Base-by-base conservation (phyloP, 2,888 invertebrate genomes). In the Erebia aethiops region DNA sequence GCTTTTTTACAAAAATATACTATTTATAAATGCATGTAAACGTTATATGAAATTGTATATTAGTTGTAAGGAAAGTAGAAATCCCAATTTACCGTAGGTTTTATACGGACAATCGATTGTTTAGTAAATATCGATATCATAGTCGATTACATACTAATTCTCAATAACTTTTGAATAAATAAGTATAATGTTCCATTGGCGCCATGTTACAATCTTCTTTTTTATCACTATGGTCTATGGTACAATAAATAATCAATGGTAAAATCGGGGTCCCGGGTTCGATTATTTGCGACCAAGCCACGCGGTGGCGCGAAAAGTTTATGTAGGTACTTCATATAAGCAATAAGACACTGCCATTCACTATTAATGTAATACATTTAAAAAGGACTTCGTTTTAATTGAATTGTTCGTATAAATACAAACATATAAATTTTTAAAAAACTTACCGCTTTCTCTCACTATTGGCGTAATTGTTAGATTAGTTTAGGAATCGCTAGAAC, bases 401-500 rank as follows among this genome's bases (percentile, higher is more conserved):
- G 43, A 57, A 21, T 66, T 67, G 67, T 67, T 67, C 67, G 67
- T 67, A 67, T 67, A 67, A 58, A 67, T 14, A 10, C 21, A 56
- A 18, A 13, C 43, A 26, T 57, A n/a, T 0, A 67, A 67, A 58
- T 26, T 71, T 63, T 13, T 77, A 75, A 68, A 76, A 81, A 79
- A 80, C 79, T 79, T 77, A 79, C 80, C 77, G 85, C 86, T 87
- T 84, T 77, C 74, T 80, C 70, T 79, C 79, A 81, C 79, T 76
- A 77, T 79, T 77, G 79, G 77, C 80, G 79, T 80, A 74, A 79
- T 78, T 78, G 77, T 84, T 84, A 85, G 85, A 77, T 81, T 90
- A 91, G 90, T 84, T 84, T 92, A 92, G 91, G 83, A 84, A 85
- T 87, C 92, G 92, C 92, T 92, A 92, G 92, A 87, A 77, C 86